A percentile compares a stretch with the other conserved stretches of the same genome.
phyloP scores from a whole-genome alignment of 2,113 vertebrate genomes.

The Rousettus leschenaultii region DNA sequence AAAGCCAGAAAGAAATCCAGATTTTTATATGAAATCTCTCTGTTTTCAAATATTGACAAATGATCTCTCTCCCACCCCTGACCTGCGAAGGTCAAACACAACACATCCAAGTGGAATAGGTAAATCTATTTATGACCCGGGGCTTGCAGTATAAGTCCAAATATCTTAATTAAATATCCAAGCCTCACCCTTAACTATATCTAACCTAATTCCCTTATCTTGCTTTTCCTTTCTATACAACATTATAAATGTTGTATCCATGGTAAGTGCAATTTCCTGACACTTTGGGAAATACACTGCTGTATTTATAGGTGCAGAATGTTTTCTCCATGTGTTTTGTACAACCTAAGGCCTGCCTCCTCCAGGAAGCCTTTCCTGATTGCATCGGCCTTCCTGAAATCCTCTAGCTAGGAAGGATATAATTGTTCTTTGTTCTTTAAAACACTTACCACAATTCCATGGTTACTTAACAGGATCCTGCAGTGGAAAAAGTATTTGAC shows the following conservation, averaged over 20 bases:
- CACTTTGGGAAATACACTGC: background rate
- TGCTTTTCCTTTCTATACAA: background rate
- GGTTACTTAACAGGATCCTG: background rate
- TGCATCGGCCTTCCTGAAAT: background rate
- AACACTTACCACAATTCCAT: background rate
- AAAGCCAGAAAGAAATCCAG: background rate
- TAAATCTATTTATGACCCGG: background rate
- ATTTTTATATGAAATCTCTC: background rate
- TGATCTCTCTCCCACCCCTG: too few species aligned
- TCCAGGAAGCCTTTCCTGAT: background rate
- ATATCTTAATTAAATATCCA: background rate
- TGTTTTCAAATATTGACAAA: background rate
- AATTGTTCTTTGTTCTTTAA: background rate
- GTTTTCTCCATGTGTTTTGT: background rate
- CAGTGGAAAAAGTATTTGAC: background rate
- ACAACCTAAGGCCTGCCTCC: background rate
- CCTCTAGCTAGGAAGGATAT: background rate
- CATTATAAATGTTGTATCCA: background rate
- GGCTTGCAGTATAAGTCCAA: background rate
- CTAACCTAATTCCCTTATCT: background rate
- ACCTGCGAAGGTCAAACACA: background rate
- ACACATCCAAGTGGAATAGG: background rate
- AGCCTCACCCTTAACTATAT: background rate
- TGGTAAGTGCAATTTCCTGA: background rate
- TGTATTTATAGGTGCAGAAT: background rate